phyloP scores from a whole-genome alignment of 2,888 invertebrate genomes.

The Ormyrus labotus region DNA sequence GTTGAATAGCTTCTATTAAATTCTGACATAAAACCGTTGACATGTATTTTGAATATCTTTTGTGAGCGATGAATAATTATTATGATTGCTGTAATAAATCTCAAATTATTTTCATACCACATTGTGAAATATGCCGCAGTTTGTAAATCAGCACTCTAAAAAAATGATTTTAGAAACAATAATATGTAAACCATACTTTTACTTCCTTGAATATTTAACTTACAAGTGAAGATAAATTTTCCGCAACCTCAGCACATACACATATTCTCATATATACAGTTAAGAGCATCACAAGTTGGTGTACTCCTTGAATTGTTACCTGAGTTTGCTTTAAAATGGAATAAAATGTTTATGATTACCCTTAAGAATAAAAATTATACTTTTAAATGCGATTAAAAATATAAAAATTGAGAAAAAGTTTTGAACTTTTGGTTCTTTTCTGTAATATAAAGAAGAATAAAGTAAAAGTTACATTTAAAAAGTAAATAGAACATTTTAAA shows the following conservation, averaged over 20 bases:
- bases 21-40: slow-evolving; percentile 36
- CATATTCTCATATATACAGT: slow-evolving; percentile 28
- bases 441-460: too few species aligned
- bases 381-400: too few species aligned
- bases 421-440: too few species aligned
- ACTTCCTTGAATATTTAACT: background rate
- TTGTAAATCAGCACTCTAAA: slow-evolving; percentile 12
- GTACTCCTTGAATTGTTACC: slow-evolving; percentile 2
- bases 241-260: slow-evolving; percentile 34
- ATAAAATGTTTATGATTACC: background rate
- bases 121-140: slow-evolving; percentile 8
- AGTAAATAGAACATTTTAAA: too few species aligned
- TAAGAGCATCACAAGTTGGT: slow-evolving; percentile 13
- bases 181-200: too few species aligned
- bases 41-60: slow-evolving; percentile 23
- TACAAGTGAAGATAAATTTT: slow-evolving; percentile 28
- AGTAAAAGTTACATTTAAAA: too few species aligned
- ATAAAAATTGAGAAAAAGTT: too few species aligned
- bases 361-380: background rate
- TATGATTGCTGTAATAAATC: background rate
- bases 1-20: slow-evolving; percentile 28
- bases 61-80: slow-evolving; percentile 36
- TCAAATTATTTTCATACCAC: slow-evolving; percentile 16
- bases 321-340: slow-evolving; percentile 2
- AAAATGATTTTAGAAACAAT: background rate